Evolutionary conservation across 1,140 invertebrate species (phyloP).

Genomic region (Drosophila oshimai): DNA sequence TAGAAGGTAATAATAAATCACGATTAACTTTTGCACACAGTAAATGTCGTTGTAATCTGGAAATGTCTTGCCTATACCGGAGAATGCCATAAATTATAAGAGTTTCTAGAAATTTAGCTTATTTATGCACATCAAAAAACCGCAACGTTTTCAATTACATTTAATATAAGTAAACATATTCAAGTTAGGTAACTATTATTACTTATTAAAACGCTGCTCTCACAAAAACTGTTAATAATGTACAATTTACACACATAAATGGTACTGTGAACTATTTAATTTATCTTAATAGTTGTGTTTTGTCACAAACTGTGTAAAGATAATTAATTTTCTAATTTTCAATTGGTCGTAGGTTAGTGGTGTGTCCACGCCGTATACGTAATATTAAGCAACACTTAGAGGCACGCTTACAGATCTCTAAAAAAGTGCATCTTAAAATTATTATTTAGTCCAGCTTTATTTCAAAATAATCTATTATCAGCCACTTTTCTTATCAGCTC

Average conservation of each 20-base stretch:
- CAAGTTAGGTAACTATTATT: not conserved
- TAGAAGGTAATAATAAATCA: not conserved
- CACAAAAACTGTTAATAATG: not conserved
- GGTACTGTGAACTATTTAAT: not conserved
- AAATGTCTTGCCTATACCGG: not conserved
- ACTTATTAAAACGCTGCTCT: not conserved
- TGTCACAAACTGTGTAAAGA: conserved; percentile 7
- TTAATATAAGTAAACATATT: not conserved
- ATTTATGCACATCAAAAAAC: not conserved
- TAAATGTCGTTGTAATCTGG: not conserved
- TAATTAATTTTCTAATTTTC: not conserved
- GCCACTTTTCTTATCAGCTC: conserved; percentile 11
- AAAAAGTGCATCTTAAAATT: not conserved
- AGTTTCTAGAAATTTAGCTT: not conserved
- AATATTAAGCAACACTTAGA: conserved; percentile 2
- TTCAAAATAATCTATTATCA: not conserved
- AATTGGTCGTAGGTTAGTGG: conserved; percentile 28
- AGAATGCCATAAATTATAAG: not conserved
- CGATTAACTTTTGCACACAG: not conserved
- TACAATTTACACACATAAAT: not conserved
- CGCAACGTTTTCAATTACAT: not conserved
- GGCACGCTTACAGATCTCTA: not conserved
- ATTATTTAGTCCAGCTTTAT: not conserved
- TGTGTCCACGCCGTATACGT: conserved; percentile 50
- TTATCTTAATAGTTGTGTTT: not conserved